Conservation (phyloP, 2,113 vertebrate species). For the Lates calcarifer region DNA sequence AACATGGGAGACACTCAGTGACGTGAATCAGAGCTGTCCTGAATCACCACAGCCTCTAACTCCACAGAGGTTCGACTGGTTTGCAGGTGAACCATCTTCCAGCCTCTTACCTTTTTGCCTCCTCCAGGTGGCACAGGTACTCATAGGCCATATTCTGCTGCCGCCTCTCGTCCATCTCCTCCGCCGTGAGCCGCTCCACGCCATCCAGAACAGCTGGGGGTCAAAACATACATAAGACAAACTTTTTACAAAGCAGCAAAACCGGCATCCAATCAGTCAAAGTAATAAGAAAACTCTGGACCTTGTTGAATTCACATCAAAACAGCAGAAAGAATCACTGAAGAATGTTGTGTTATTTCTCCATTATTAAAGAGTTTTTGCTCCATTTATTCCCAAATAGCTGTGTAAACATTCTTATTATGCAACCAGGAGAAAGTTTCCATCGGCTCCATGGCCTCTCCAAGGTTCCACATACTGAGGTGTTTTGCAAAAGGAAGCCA, state of each 20-base stretch:
- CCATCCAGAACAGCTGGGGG: slow-evolving; percentile 94
- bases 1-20: no score
- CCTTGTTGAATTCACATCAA: not conserved
- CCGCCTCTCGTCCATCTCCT: slow-evolving; percentile 98
- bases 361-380: no score
- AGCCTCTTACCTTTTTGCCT: slow-evolving; percentile 92
- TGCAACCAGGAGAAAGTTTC: slow-evolving; percentile 21
- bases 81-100: not conserved
- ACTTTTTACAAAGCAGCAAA: not conserved
- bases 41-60: no score
- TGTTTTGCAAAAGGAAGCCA: slow-evolving; percentile 40
- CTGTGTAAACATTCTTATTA: not conserved
- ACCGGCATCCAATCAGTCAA: no score
- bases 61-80: not conserved
- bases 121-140: slow-evolving; percentile 98
- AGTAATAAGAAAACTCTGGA: no score
- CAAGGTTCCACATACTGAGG: slow-evolving; percentile 19
- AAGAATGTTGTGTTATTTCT: not conserved
- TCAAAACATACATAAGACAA: slow-evolving; percentile 29
- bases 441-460: not conserved
- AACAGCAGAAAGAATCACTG: not conserved
- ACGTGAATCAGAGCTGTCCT: no score
- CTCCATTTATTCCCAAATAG: not conserved
- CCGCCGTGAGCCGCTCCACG: slow-evolving; percentile 94
- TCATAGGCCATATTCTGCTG: slow-evolving; percentile 99